A percentile compares a stretch with the other conserved stretches of the same genome.
Evolutionary conservation across 1,140 invertebrate species (phyloP).

Genomic region (Macrosteles quadrilineatus): DNA sequence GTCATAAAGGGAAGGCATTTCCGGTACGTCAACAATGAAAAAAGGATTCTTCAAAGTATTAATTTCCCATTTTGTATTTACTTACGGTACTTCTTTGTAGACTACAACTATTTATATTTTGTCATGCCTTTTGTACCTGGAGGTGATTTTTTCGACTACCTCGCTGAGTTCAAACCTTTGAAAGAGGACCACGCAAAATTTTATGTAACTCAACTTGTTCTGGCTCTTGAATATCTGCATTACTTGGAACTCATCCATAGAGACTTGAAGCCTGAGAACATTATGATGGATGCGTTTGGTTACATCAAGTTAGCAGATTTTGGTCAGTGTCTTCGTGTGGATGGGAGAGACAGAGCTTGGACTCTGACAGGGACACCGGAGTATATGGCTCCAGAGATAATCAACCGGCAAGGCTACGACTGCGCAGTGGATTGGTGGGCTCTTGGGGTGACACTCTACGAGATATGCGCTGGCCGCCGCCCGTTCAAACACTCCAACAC

Average conservation of each 20-base stretch:
- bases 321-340: slow-evolving; percentile 38
- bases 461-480: slow-evolving; percentile 80
- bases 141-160: slow-evolving; percentile 81
- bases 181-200: slow-evolving; percentile 83
- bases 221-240: slow-evolving; percentile 94
- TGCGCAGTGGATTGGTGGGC: slow-evolving; percentile 98
- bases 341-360: slow-evolving; percentile 63
- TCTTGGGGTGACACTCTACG: slow-evolving; percentile 83
- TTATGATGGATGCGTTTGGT: slow-evolving; percentile 80
- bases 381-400: slow-evolving; percentile 94
- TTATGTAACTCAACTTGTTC: slow-evolving; percentile 89
- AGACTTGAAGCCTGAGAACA: slow-evolving; percentile 97
- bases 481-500: slow-evolving; percentile 83
- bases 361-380: slow-evolving; percentile 96
- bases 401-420: slow-evolving; percentile 93
- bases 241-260: slow-evolving; percentile 87
- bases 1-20: slow-evolving; percentile 86
- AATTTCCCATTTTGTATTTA: slow-evolving; percentile 83
- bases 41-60: slow-evolving; percentile 76
- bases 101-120: slow-evolving; percentile 84
- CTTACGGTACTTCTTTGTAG: slow-evolving; percentile 83
- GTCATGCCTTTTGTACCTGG: slow-evolving; percentile 80
- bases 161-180: slow-evolving; percentile 71
- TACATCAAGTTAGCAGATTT: slow-evolving; percentile 56
- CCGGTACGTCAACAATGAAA: slow-evolving; percentile 83